Percentiles rank a stretch among this genome's conserved stretches.
Evolutionary conservation across 2,113 vertebrate species (phyloP).

Genomic region (Chinchilla lanigera): DNA sequence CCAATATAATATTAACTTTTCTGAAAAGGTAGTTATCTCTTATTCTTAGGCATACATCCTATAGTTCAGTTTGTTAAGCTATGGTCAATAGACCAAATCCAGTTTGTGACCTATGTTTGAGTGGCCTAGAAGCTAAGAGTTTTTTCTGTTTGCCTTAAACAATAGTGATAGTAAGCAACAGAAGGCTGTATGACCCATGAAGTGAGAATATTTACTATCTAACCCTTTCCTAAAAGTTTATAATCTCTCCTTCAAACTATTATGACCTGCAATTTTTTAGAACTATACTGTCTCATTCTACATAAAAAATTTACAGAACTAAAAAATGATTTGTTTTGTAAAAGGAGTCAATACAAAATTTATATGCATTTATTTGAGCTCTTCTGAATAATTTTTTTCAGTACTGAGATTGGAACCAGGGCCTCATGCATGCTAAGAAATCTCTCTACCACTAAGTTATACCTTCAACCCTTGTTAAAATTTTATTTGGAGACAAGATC

Average conservation of each 20-base stretch:
- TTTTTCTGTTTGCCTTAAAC: background rate
- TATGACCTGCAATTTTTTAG: background rate
- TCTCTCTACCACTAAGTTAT: background rate
- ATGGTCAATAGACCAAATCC: background rate
- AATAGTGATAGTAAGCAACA: background rate
- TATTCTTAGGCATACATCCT: background rate
- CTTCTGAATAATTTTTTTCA: background rate
- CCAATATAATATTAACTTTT: background rate
- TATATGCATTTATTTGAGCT: slow-evolving; percentile 46
- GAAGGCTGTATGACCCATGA: background rate
- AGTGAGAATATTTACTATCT: slow-evolving; percentile 4
- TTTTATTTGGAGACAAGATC: background rate
- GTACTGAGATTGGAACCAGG: background rate
- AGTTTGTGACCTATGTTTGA: background rate
- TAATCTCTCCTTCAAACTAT: background rate
- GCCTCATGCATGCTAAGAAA: background rate
- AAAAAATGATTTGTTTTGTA: slow-evolving; percentile 31
- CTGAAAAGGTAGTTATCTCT: background rate
- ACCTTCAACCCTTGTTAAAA: background rate
- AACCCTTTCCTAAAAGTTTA: background rate
- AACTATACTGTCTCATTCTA: background rate
- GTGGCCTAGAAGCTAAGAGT: background rate
- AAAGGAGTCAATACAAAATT: background rate
- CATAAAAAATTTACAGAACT: background rate
- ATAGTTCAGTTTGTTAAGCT: background rate